A percentile compares a stretch with the other conserved stretches of the same genome.
These are phyloP conservation scores for Neodiprion virginianus DNA, from an alignment of 1,140 invertebrate species.

Conservation along the genomic window DNA sequence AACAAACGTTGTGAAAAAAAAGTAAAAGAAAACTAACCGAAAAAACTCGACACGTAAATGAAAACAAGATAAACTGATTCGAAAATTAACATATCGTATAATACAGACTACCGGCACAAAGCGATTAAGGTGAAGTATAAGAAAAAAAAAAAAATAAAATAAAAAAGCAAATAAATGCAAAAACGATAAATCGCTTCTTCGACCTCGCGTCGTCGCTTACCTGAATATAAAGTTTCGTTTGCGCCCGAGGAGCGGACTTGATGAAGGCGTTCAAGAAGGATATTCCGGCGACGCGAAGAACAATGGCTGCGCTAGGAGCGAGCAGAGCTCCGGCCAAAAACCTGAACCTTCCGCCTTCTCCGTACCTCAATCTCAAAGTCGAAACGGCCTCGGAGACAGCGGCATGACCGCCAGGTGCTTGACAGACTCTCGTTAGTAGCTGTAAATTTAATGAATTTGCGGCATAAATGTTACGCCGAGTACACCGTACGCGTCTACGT, in stretches of 20 bases:
- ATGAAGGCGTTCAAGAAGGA: conserved; percentile 86
- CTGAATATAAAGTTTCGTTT: conserved; percentile 87
- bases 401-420: conserved; percentile 76
- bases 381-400: conserved; percentile 90
- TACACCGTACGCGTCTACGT: too few species aligned
- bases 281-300: conserved; percentile 82
- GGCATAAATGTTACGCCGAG: too few species aligned
- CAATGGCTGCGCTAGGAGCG: conserved; percentile 69
- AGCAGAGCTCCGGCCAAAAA: conserved; percentile 88
- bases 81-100: too few species aligned
- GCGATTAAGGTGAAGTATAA: too few species aligned
- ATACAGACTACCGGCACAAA: too few species aligned
- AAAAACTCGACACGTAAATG: too few species aligned
- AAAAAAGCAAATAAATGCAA: too few species aligned
- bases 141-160: too few species aligned
- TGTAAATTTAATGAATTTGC: conserved; percentile 53
- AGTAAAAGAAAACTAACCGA: too few species aligned
- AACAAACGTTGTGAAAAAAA: too few species aligned
- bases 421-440: conserved; percentile 78
- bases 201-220: conserved; percentile 53
- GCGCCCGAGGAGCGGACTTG: conserved; percentile 73
- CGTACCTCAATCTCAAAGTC: conserved; percentile 85
- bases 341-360: conserved; percentile 90
- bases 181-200: too few species aligned
- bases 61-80: too few species aligned